These are phyloP conservation scores for Leptopilina syphax DNA, from an alignment of 2,888 invertebrate species.

Conservation along the genomic window DNA sequence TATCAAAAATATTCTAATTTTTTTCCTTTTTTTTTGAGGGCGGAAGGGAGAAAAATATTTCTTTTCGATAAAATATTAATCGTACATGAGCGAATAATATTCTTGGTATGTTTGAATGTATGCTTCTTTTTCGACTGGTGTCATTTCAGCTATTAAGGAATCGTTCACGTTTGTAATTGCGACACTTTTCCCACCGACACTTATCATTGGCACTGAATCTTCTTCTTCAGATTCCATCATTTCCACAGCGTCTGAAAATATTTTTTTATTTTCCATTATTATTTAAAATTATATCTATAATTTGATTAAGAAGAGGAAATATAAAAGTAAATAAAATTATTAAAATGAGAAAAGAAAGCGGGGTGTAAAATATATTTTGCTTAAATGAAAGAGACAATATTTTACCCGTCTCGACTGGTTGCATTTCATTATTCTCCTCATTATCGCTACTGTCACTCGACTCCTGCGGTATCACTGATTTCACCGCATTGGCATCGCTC, in stretches of 20 bases:
- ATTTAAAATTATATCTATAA: conserved; percentile 14
- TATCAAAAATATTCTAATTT: neutral
- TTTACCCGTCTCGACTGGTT: conserved; percentile 83
- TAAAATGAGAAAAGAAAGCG: too few species aligned
- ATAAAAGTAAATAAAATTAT: too few species aligned
- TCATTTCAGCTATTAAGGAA: conserved; percentile 92
- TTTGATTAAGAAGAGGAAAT: too few species aligned
- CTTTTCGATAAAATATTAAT: conserved; percentile 76
- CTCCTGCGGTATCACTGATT: conserved; percentile 79
- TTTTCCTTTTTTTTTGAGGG: too few species aligned
- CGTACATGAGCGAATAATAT: conserved; percentile 93
- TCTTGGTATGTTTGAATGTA: conserved; percentile 97
- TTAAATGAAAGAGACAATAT: too few species aligned
- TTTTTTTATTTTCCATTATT: conserved; percentile 42
- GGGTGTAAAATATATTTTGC: too few species aligned
- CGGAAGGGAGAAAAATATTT: too few species aligned
- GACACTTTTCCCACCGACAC: conserved; percentile 88
- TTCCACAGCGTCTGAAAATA: conserved; percentile 81
- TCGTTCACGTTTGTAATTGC: conserved; percentile 92
- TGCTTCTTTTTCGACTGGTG: conserved; percentile 92
- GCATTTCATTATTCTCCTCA: conserved; percentile 84
- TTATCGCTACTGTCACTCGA: conserved; percentile 90
- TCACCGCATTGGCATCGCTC: conserved; percentile 80
- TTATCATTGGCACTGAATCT: conserved; percentile 88
- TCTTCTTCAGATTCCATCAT: conserved; percentile 88